These are phyloP conservation scores for Oscheius sp. DNA, from an alignment of 2,888 invertebrate genomes.

Conservation along the genomic window DNA sequence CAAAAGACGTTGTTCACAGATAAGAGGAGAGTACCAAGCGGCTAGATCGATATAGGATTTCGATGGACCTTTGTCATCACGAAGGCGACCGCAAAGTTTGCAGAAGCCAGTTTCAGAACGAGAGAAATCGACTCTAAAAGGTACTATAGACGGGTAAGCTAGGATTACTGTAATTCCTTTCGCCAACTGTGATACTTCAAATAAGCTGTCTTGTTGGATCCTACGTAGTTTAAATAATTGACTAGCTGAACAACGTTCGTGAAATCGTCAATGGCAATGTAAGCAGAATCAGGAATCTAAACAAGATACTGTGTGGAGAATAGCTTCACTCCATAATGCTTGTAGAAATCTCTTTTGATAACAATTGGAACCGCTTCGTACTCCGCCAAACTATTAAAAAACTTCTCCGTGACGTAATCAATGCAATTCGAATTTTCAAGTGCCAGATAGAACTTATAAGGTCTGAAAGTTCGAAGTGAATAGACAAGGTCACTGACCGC, in stretches of 20 bases:
- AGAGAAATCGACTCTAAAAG: not conserved
- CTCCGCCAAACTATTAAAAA: slow-evolving; percentile 38
- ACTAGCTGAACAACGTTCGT: not conserved
- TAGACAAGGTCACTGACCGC: not conserved
- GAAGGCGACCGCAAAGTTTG: not conserved
- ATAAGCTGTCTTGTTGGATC: not conserved
- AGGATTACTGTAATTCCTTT: too few relatives aligned
- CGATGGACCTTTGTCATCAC: not conserved
- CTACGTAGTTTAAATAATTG: not conserved
- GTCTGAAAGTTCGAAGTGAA: not conserved
- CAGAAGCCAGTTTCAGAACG: not conserved
- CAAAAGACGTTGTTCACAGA: not conserved
- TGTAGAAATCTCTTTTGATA: slow-evolving; percentile 41
- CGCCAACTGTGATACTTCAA: slow-evolving; percentile 13
- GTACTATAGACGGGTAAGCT: too few relatives aligned
- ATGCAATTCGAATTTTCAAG: slow-evolving; percentile 28
- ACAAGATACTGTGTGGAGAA: not conserved
- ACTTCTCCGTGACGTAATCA: slow-evolving; percentile 29
- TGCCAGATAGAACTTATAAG: slow-evolving; percentile 28
- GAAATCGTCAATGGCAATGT: slow-evolving; percentile 15
- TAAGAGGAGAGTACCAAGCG: not conserved
- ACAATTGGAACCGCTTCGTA: slow-evolving; percentile 47
- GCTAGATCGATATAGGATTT: slow-evolving; percentile 12
- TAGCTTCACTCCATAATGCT: slow-evolving; percentile 32
- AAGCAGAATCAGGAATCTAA: slow-evolving; percentile 14